Evolutionary conservation across 2,888 invertebrate species (phyloP), one percentile per base, ranked within the genome.

Genomic region (Omphaloscelis lunosa): DNA sequence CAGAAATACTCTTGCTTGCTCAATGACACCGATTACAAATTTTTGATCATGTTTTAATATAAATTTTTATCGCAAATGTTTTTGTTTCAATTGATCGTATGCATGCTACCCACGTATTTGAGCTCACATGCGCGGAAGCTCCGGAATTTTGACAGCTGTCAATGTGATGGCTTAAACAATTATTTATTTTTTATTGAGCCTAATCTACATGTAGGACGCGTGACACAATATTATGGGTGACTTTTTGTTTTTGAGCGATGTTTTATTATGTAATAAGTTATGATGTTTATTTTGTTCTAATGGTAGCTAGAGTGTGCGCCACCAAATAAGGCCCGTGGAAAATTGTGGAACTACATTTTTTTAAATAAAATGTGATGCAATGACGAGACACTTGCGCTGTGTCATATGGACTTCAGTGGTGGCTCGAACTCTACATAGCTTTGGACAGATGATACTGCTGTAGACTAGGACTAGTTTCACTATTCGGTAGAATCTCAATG

Each of bases 11-110:
- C 53, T 73, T 69, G 63, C 76, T 66, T 77, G 85, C 90, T 86
- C 82, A 86, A 89, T 91, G 92, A 94, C 86, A 75, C 86, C 84
- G 92, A 92, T 84, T 88, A 87, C 92, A 90, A 89, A 91, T 88
- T 90, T 92, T 86, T 86, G 72, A 84, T 7, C 73, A 86, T 81
- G 76, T 91, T 91, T 89, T 88, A 95, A 93, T 94, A 95, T 91
- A 94, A 84, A 88, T 91, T 89, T 91, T 82, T 86, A 83, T 90
- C 78, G 91, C 91, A 92, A 90, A 80, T 63, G n/a, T 86, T 85
- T 82, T 89, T 83, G 86, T 92, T 90, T 92, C 58, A 88, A 88
- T 92, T 63, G 71, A 15, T 41, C n/a, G 6, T 59, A 23, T 66
- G 27, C 7, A 86, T 58, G 67, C 77, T 67, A 61, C 70, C 82